Evolutionary conservation across 1,140 invertebrate species (phyloP).

Genomic region (Gerris buenoi): DNA sequence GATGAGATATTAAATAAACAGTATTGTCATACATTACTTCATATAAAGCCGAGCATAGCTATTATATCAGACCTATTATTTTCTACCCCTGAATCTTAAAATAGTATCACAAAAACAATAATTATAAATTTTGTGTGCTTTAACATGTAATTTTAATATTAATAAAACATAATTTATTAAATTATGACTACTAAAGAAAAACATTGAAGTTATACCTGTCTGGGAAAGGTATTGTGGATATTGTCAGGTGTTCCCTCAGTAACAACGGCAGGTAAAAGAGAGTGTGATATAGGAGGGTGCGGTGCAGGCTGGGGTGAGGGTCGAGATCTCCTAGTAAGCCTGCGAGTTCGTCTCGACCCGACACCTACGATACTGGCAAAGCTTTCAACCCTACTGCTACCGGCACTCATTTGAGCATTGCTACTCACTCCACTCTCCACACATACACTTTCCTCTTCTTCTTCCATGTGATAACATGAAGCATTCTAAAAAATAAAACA

Average conservation of each 20-base stretch:
- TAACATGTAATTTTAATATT: no score
- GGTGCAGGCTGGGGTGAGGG: conserved; percentile 36
- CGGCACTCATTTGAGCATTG: conserved; percentile 2
- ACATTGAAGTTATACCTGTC: no score
- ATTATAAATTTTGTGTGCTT: no score
- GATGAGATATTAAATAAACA: no score
- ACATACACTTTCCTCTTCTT: conserved; percentile 31
- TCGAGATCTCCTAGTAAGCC: conserved; percentile 18
- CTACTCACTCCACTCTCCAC: conserved; percentile 17
- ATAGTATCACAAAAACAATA: no score
- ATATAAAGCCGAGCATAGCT: no score
- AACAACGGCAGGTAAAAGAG: conserved; percentile 39
- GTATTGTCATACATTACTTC: no score
- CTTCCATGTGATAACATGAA: conserved; percentile 32
- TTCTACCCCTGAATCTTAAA: no score
- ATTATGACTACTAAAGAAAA: no score
- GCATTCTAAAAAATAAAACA: conserved; percentile 32
- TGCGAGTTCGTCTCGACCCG: conserved; percentile 12
- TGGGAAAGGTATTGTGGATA: conserved; percentile 19
- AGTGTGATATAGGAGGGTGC: conserved; percentile 26
- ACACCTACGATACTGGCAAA: conserved; percentile 2
- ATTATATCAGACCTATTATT: no score
- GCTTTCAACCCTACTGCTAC: not conserved
- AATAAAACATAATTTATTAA: no score
- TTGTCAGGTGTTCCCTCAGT: conserved; percentile 41